These are phyloP conservation scores for Calameuta filiformis DNA, from an alignment of 2,888 invertebrate species.

Conservation along the genomic window DNA sequence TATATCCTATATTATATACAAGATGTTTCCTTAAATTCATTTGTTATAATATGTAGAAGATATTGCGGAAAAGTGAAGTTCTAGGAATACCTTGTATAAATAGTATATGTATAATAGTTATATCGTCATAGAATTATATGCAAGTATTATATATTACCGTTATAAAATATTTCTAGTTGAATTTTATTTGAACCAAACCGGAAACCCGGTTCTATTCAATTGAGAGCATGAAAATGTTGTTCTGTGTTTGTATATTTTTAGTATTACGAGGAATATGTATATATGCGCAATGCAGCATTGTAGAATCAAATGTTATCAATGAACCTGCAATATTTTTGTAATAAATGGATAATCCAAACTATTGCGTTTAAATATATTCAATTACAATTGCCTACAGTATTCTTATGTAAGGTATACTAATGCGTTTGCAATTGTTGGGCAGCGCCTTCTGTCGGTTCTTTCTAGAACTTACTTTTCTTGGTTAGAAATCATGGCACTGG, in stretches of 20 bases:
- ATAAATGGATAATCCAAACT: not conserved
- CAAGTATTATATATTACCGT: not conserved
- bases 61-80: not conserved
- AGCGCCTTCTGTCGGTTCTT: constrained; percentile 19
- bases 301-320: not conserved
- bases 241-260: not conserved
- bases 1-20: not conserved
- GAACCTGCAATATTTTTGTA: not conserved
- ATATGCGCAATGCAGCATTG: not conserved
- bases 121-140: not conserved
- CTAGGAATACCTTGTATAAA: not conserved
- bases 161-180: not conserved
- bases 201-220: not conserved
- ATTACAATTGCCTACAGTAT: not conserved
- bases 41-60: not conserved
- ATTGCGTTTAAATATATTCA: not conserved
- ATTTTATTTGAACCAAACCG: not conserved
- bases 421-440: not conserved
- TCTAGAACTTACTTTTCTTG: constrained; percentile 19
- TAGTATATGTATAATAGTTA: not conserved
- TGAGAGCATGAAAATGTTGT: not conserved
- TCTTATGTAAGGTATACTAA: not conserved
- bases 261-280: not conserved
- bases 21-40: not conserved
- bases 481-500: constrained; percentile 55